phyloP scores from a whole-genome alignment of 2,888 invertebrate species.

The Hipparchia semele region DNA sequence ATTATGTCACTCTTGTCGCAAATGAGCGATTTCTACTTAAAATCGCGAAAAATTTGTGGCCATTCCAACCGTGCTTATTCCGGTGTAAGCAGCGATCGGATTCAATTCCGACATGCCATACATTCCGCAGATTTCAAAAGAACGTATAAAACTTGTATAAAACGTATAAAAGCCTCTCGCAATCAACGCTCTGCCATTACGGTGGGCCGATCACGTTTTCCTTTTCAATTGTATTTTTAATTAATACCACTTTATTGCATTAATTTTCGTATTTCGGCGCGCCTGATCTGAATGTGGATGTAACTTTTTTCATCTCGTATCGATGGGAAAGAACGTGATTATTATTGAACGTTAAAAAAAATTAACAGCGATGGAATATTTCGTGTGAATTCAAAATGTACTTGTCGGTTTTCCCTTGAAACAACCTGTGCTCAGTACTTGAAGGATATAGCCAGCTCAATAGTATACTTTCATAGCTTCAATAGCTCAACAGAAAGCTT shows the following conservation, averaged over 20 bases:
- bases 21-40: too few species aligned
- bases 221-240: constrained; percentile 34
- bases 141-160: constrained; percentile 1
- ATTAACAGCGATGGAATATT: constrained; percentile 6
- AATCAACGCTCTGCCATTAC: constrained; percentile 24
- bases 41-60: background rate
- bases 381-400: background rate
- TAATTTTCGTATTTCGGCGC: constrained; percentile 19
- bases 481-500: too few species aligned
- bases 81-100: background rate
- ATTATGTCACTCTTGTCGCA: too few species aligned
- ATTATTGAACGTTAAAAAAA: background rate
- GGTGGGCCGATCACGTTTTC: constrained; percentile 29
- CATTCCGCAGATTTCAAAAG: constrained; percentile 5
- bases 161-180: background rate
- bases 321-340: constrained; percentile 4
- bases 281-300: constrained; percentile 5
- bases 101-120: background rate
- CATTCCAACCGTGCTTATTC: background rate
- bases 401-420: too few species aligned
- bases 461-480: too few species aligned
- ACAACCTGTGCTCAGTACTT: too few species aligned
- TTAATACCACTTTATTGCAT: constrained; percentile 35
- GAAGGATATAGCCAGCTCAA: too few species aligned
- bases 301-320: background rate